Evolutionary conservation across 2,888 invertebrate species (phyloP).

Genomic region (Phengaris arion): DNA sequence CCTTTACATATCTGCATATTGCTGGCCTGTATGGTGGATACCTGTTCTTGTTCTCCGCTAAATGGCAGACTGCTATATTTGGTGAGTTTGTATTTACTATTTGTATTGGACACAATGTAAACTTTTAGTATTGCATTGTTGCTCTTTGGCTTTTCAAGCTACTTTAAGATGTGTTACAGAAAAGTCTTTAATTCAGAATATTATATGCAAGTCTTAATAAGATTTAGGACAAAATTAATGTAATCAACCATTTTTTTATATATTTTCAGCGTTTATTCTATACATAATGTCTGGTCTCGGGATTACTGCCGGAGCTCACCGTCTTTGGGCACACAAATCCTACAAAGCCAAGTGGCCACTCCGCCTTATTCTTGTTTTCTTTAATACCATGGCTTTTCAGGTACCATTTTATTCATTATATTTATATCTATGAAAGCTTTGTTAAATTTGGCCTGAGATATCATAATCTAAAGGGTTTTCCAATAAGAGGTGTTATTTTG

Average conservation of each 20-base stretch:
- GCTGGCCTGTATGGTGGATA: slow-evolving; percentile 88
- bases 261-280: slow-evolving; percentile 81
- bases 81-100: slow-evolving; percentile 76
- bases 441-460: too few relatives aligned
- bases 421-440: too few relatives aligned
- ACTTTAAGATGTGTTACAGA: too few relatives aligned
- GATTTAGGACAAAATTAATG: too few relatives aligned
- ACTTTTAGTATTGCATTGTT: too few relatives aligned
- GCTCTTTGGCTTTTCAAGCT: too few relatives aligned
- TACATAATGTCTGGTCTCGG: slow-evolving; percentile 92
- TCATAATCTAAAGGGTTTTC: too few relatives aligned
- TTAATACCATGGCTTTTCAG: slow-evolving; percentile 96
- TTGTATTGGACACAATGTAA: too few relatives aligned
- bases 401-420: slow-evolving; percentile 58
- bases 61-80: slow-evolving; percentile 83
- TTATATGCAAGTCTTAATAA: too few relatives aligned
- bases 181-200: too few relatives aligned
- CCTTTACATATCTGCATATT: slow-evolving; percentile 87
- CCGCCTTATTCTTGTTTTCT: slow-evolving; percentile 86
- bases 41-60: slow-evolving; percentile 85
- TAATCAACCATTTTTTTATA: slow-evolving; percentile 81
- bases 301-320: slow-evolving; percentile 97
- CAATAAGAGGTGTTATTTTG: too few relatives aligned
- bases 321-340: slow-evolving; percentile 96
- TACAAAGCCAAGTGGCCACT: slow-evolving; percentile 97